phyloP scores from a whole-genome alignment of 2,113 vertebrate species.

The Mormyrus lacerda region DNA sequence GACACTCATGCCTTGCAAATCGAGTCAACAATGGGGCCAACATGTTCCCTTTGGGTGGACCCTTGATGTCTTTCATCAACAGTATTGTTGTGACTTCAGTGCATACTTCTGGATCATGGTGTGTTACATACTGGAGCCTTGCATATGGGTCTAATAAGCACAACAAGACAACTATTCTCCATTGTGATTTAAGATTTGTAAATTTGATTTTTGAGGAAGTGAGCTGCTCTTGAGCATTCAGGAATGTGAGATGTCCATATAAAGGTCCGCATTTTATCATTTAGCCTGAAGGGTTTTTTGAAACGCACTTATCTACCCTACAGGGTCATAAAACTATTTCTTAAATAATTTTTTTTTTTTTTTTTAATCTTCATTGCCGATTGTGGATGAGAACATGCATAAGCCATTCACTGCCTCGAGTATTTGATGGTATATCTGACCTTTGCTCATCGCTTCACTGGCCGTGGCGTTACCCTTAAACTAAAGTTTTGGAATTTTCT shows the following conservation, averaged over 20 bases:
- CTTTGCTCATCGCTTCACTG: background rate
- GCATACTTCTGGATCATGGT: background rate
- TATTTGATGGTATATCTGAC: background rate
- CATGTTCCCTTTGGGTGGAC: background rate
- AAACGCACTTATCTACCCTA: background rate
- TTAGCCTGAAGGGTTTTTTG: background rate
- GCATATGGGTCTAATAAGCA: background rate
- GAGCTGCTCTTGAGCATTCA: background rate
- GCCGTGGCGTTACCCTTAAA: background rate
- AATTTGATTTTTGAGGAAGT: background rate
- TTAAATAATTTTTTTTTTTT: background rate
- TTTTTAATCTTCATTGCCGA: background rate
- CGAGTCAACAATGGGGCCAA: background rate
- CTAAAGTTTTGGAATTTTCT: background rate
- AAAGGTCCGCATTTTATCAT: background rate
- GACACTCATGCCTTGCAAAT: background rate
- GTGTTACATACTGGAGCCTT: background rate
- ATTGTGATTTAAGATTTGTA: background rate
- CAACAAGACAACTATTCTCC: background rate
- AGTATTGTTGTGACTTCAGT: background rate
- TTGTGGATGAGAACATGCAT: background rate
- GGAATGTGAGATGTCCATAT: background rate
- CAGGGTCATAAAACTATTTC: background rate
- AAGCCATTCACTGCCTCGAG: background rate
- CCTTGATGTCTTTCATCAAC: slow-evolving; percentile 22